Evolutionary conservation across 64 coral and sea anemone species (phyloP), one percentile per base, ranked within the genome.

Genomic region (Actinia tenebrosa): DNA sequence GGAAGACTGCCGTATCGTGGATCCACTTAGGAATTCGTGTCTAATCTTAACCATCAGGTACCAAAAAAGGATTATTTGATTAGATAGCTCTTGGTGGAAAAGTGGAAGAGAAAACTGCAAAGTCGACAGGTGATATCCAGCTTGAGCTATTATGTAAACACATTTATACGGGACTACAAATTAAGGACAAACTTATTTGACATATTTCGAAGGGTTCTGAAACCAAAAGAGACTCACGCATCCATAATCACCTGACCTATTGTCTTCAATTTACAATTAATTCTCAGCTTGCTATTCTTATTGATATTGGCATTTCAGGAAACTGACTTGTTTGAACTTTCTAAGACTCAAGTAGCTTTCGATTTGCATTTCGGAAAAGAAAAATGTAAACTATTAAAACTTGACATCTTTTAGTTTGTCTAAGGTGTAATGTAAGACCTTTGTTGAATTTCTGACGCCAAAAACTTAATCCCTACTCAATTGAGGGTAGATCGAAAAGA

Each of bases 321-420:
- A 89, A 88, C 81, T 83, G 37, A 85, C 46, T 84, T 96, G 89
- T 97, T 97, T 97, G 91, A 87, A 86, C 83, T 90, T 84, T 30
- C 79, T 88, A 88, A 78, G 88, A 82, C 86, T 85, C 86, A 87
- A 90, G 91, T 88, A 93, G 79, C 91, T 87, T 87, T 82, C 89
- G 86, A 97, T 93, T 97, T 97, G 72, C 91, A 93, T 97, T 97
- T 97, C 91, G 88, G 88, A 97, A 97, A 93, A 80, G 47, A 84
- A 93, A 97, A 97, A 97, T 97, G 94, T 93, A 97, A 97, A 97
- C 94, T 90, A 93, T 97, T 97, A 93, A 54, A 87, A 83, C 69
- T 84, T 97, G 94, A 91, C 94, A 92, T 44, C 80, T 88, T 60
- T 66, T 82, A 75, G 91, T 97, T 97, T 97, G 86, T 89, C 82